A percentile compares a stretch with the other conserved stretches of the same genome.
These are phyloP conservation scores for Oryzias javanicus DNA, from an alignment of 2,113 vertebrate genomes.

Conservation along the genomic window DNA sequence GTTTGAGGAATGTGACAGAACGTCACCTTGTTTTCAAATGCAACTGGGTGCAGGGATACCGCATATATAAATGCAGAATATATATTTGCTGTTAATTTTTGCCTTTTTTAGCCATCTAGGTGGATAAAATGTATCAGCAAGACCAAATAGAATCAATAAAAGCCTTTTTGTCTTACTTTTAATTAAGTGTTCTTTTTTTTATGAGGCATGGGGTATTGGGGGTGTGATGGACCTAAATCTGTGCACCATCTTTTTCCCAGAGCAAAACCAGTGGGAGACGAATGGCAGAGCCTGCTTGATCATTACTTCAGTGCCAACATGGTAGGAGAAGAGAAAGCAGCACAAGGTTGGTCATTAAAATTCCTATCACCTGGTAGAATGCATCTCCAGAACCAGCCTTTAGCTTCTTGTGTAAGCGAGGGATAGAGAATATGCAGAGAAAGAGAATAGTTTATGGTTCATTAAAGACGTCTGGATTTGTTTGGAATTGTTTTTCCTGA, in stretches of 20 bases:
- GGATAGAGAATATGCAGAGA: slow-evolving; percentile 13
- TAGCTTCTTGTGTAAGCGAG: slow-evolving; percentile 39
- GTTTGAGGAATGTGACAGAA: slow-evolving; percentile 16
- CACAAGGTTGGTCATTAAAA: slow-evolving; percentile 68
- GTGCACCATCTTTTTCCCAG: slow-evolving; percentile 36
- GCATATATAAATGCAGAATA: slow-evolving; percentile 1
- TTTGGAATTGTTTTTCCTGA: too few relatives aligned
- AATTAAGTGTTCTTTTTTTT: slow-evolving; percentile 56
- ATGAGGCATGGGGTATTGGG: slow-evolving; percentile 29
- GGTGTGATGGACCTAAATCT: slow-evolving; percentile 43
- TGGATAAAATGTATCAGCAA: not conserved
- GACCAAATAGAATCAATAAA: not conserved
- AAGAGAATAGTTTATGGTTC: slow-evolving; percentile 23
- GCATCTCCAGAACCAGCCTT: slow-evolving; percentile 54
- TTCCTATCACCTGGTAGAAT: slow-evolving; percentile 69
- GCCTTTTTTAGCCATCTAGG: not conserved
- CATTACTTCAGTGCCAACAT: slow-evolving; percentile 69
- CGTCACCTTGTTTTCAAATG: slow-evolving; percentile 35
- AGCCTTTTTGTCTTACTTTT: slow-evolving; percentile 38
- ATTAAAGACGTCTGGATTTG: not conserved
- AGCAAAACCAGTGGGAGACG: slow-evolving; percentile 58
- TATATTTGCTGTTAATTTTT: not conserved
- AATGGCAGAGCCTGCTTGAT: slow-evolving; percentile 59
- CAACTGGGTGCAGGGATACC: slow-evolving; percentile 1
- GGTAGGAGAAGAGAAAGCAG: slow-evolving; percentile 63